Conservation (phyloP, 2,888 invertebrate genomes). For the Iselma pallidipennis region DNA sequence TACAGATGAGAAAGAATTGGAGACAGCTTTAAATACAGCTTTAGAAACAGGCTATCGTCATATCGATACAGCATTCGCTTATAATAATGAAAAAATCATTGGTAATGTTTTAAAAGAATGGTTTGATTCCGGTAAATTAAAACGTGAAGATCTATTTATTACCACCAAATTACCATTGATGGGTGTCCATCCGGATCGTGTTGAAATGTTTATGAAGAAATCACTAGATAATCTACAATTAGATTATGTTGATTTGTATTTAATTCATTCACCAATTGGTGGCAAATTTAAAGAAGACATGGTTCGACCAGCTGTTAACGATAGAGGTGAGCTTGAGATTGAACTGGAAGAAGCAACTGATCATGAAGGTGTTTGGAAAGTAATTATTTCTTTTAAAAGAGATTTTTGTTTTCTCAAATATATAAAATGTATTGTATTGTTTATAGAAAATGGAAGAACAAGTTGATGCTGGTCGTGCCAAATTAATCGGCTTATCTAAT, state of each 20-base stretch:
- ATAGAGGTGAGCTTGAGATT: background rate
- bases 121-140: conserved; percentile 67
- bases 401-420: background rate
- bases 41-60: conserved; percentile 77
- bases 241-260: conserved; percentile 40
- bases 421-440: background rate
- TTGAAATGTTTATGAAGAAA: conserved; percentile 35
- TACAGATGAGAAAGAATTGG: conserved; percentile 63
- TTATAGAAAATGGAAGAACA: conserved; percentile 65
- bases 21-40: conserved; percentile 68
- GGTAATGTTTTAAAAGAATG: conserved; percentile 73
- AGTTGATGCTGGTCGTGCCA: conserved; percentile 68
- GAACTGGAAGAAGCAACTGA: conserved; percentile 43
- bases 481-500: conserved; percentile 83
- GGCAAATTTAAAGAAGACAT: conserved; percentile 16
- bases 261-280: conserved; percentile 39
- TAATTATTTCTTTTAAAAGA: conserved; percentile 7
- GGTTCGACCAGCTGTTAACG: background rate
- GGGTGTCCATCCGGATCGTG: conserved; percentile 60
- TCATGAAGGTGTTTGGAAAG: conserved; percentile 35
- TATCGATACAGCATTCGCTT: conserved; percentile 77
- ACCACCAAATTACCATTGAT: conserved; percentile 75
- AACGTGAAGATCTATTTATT: conserved; percentile 77
- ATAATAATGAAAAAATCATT: conserved; percentile 74
- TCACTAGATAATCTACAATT: conserved; percentile 36